Conservation (phyloP, 2,113 vertebrate genomes). For the Seriola dumerili region DNA sequence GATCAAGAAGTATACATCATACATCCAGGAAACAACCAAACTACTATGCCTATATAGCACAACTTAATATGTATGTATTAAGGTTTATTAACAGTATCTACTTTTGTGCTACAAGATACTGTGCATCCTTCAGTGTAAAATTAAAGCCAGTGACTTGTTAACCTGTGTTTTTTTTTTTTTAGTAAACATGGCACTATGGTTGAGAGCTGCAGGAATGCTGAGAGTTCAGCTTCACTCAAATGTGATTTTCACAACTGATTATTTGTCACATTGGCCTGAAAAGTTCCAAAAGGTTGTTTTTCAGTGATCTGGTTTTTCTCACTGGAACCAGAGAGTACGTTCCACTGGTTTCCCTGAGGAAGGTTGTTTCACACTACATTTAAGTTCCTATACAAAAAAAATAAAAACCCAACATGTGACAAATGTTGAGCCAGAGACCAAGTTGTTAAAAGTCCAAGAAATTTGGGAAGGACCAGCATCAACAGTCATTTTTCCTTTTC, state of each 20-base stretch:
- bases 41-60: slow-evolving; percentile 2
- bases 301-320: slow-evolving; percentile 1
- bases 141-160: slow-evolving; percentile 22
- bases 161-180: slow-evolving; percentile 5
- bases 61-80: slow-evolving; percentile 11
- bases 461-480: neutral
- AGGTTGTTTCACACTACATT: neutral
- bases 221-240: slow-evolving; percentile 8
- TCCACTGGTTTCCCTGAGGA: neutral
- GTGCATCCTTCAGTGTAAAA: slow-evolving; percentile 24
- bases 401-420: neutral
- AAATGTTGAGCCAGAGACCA: neutral
- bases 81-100: slow-evolving; percentile 26
- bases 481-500: slow-evolving; percentile 14
- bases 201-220: neutral
- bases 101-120: slow-evolving; percentile 23
- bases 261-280: slow-evolving; percentile 8
- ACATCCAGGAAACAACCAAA: slow-evolving; percentile 41
- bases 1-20: slow-evolving; percentile 49
- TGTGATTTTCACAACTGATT: neutral
- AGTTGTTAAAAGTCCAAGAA: neutral
- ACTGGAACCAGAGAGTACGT: neutral
- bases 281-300: neutral
- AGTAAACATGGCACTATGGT: slow-evolving; percentile 24
- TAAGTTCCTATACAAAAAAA: neutral